Evolutionary conservation across 2,113 vertebrate genomes (phyloP).

Genomic region (Mesoclemmys tuberculata): DNA sequence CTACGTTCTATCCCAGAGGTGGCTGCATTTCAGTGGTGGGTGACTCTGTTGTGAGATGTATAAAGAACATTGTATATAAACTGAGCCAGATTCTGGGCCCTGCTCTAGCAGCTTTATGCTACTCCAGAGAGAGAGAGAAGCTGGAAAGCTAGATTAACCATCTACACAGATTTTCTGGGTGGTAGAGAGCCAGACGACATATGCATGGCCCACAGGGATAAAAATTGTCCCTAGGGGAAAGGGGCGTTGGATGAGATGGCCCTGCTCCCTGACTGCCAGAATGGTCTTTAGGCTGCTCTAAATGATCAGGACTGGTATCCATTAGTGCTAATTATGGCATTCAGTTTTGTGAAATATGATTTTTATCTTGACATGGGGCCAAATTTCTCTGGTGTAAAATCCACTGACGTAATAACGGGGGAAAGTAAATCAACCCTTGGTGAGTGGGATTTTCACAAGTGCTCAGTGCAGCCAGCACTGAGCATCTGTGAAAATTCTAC

Average conservation of each 20-base stretch:
- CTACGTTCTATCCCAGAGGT: not conserved
- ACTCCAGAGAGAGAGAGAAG: not conserved
- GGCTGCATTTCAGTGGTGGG: not conserved
- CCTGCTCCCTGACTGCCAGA: not conserved
- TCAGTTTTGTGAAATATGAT: not conserved
- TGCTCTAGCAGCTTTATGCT: not conserved
- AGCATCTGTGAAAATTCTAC: not conserved
- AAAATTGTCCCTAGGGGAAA: not conserved
- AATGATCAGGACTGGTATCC: accelerated
- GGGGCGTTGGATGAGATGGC: not conserved
- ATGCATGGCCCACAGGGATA: not conserved
- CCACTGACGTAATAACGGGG: not conserved
- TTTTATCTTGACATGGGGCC: not conserved
- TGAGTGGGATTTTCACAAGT: not conserved
- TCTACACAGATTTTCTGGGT: not conserved
- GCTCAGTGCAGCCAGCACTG: accelerated
- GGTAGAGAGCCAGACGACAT: not conserved
- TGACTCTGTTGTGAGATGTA: not conserved
- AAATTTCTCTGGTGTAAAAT: not conserved
- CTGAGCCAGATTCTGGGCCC: not conserved
- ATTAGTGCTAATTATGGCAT: accelerated
- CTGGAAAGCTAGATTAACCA: not conserved
- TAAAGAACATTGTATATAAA: not conserved
- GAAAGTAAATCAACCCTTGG: not conserved
- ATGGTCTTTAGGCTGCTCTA: not conserved